Base-by-base conservation (phyloP, 2,888 invertebrate species). In the Imbricaverruca yamaguchii region DNA sequence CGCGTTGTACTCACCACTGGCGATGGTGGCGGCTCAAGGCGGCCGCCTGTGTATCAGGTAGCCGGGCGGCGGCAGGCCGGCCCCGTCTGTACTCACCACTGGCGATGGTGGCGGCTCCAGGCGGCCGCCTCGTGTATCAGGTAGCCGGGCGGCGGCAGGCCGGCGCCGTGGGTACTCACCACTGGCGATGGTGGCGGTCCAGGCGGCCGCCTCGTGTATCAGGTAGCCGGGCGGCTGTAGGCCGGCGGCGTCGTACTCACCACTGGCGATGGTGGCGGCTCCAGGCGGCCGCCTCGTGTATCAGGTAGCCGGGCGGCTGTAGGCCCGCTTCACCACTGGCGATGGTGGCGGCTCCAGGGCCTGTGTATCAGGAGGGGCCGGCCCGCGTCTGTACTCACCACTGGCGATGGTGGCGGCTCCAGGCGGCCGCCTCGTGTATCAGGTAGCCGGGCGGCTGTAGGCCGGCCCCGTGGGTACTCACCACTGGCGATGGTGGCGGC, bases 161-260 rank as follows among this genome's bases (percentile, higher is more conserved):
- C n/a, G n/a, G n/a, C n/a, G n/a, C n/a, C n/a, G n/a, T n/a, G n/a
- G n/a, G 88, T 86, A 99, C 98, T 87, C 93, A 93, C n/a, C n/a
- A 98, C 83, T 91, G 91, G 84, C 92, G 89, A 85, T 94, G 93
- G 25, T 92, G 85, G 3, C 91, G 88, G 18, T 97, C 98, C 98
- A 99, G 0, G 91, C 92, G 0, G 91, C 96, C 0, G 97, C 94
- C 87, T 99, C 98, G 86, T 98, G 98, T 84, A 98, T 96, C 93
- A 98, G 77, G 39, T 81, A 74, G 63, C 91, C 92, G 0, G 98
- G 98, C 91, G 93, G 95, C 81, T 92, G 89, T 83, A 96, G 95
- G 13, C 92, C 92, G 1, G 94, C 90, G n/a, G n/a, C n/a, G n/a
- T n/a, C n/a, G n/a, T n/a, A n/a, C n/a, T n/a, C n/a, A n/a, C n/a